Percentiles rank a stretch among this genome's conserved stretches.
Evolutionary conservation across 53 echinoderm and acorn worm species (phyloP).

Genomic region (Arbacia lixula): DNA sequence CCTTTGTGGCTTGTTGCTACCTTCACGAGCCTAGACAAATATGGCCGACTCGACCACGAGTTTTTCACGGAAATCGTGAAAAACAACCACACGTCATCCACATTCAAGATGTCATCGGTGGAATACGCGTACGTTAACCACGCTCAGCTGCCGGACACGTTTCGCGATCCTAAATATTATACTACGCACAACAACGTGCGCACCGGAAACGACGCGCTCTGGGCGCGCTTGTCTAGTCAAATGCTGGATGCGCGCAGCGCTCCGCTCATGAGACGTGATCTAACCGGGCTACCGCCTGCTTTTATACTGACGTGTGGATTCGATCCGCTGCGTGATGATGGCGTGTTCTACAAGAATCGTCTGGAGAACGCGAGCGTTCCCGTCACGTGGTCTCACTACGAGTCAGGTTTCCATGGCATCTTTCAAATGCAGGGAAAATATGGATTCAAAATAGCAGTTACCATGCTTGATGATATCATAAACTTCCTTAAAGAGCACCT

Average conservation of each 20-base stretch:
- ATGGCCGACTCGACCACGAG: constrained; percentile 10
- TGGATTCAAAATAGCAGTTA: no score
- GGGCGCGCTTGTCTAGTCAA: constrained; percentile 45
- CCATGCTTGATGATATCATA: no score
- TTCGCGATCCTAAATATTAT: constrained; percentile 57
- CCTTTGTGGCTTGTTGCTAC: neutral
- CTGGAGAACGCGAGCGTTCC: constrained; percentile 9
- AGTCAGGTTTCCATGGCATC: constrained; percentile 34
- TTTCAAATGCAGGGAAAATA: no score
- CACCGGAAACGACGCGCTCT: constrained; percentile 55
- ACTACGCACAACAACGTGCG: neutral
- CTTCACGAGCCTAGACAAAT: neutral
- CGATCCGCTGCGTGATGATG: constrained; percentile 72
- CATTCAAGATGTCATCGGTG: constrained; percentile 31
- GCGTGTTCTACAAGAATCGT: constrained; percentile 58
- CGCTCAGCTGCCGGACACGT: constrained; percentile 31
- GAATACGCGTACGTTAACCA: constrained; percentile 52
- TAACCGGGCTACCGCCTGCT: constrained; percentile 76
- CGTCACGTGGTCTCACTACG: constrained; percentile 32
- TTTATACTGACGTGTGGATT: constrained; percentile 71
- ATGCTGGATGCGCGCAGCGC: constrained; percentile 65
- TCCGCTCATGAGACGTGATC: constrained; percentile 69
- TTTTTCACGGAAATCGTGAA: neutral
- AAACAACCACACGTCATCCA: constrained; percentile 60
- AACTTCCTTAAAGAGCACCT: no score